Base-by-base conservation (phyloP, 2,113 vertebrate genomes). In the Cephalopterus ornatus region DNA sequence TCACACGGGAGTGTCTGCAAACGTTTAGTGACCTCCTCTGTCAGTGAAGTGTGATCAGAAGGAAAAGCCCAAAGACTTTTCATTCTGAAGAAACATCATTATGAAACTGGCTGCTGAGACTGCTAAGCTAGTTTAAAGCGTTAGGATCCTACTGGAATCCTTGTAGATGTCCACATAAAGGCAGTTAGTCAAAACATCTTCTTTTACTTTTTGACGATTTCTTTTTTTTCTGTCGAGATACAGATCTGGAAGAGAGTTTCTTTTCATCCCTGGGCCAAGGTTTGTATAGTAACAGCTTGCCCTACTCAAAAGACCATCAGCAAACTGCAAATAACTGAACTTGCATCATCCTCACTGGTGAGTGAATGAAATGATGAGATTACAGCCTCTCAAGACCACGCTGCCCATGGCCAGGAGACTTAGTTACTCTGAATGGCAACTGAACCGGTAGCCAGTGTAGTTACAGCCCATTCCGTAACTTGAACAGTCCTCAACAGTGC, bases 241-340 rank as follows among this genome's bases (percentile, higher is more conserved):
- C 3, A 32, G 27, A 62, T 62, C 87, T 66, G 27, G 46, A 85
- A 85, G 32, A 87, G 27, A 77, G 50, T 6, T 78, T 78, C 42
- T 90, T 88, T 80, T 68, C 75, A 68, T 32, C 37, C 72, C 56
- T 14, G 13, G 28, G 39, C 65, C 82, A 92, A 86, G 33, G 12
- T 59, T 39, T 71, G 72, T 44, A 85, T 24, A 77, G 30, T n/a
- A 85, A 83, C 50, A 49, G 49, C 37, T 37, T 85, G 47, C 42
- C 37, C 35, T 35, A 16, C 68, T 70, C 50, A 79, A 77, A 73
- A 88, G 44, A 27, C 63, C 55, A 88, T 39, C 56, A 74, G 39
- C 56, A 84, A 93, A 92, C 46, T 70, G 39, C 76, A 56, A 50
- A 74, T 81, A 76, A 81, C 68, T 55, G 46, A 86, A 59, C 68